Percentiles rank a stretch among this genome's conserved stretches.
Conservation (phyloP, 1,140 invertebrate species). For the Periplaneta americana region DNA sequence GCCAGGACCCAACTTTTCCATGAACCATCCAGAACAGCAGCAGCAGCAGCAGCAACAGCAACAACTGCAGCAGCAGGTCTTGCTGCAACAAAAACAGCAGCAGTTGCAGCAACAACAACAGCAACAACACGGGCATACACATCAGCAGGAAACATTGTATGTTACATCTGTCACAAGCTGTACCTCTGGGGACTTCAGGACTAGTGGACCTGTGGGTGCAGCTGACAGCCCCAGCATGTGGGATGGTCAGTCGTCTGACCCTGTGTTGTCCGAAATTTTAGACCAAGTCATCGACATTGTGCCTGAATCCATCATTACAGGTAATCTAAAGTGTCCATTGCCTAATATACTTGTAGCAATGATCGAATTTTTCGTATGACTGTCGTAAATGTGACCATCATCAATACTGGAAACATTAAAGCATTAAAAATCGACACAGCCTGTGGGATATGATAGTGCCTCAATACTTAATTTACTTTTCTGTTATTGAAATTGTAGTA, state of each 20-base stretch:
- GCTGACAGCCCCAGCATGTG: constrained; percentile 28
- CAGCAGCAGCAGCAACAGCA: constrained; percentile 30
- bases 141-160: constrained; percentile 32
- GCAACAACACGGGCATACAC: constrained; percentile 33
- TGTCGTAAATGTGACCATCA: too few relatives aligned
- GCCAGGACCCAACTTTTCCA: neutral
- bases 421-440: too few relatives aligned
- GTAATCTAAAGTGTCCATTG: constrained; percentile 28
- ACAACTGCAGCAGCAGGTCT: constrained; percentile 43
- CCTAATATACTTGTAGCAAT: too few relatives aligned
- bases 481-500: too few relatives aligned
- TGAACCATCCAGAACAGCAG: neutral
- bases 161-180: constrained; percentile 8
- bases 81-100: constrained; percentile 24
- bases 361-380: too few relatives aligned
- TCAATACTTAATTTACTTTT: too few relatives aligned
- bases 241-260: constrained; percentile 53
- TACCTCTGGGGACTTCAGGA: constrained; percentile 28
- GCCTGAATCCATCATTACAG: constrained; percentile 44
- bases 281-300: constrained; percentile 79
- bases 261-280: constrained; percentile 70
- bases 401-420: too few relatives aligned
- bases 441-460: too few relatives aligned
- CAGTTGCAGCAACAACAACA: constrained; percentile 28
- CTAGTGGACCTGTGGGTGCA: constrained; percentile 33